These are phyloP conservation scores for Scomber colias DNA, from an alignment of 2,113 vertebrate species.

Conservation along the genomic window DNA sequence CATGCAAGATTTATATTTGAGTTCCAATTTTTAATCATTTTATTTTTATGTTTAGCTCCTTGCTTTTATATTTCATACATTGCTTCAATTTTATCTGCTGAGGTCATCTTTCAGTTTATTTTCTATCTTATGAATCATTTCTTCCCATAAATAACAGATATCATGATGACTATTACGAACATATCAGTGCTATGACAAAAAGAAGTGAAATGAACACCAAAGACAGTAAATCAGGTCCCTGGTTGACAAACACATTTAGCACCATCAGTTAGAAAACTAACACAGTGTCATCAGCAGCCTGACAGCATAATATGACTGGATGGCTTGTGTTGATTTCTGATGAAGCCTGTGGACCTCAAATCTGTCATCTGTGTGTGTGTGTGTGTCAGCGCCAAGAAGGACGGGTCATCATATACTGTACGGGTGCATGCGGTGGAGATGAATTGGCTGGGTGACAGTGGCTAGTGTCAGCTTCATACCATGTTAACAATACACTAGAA, in stretches of 20 bases:
- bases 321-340: conserved; percentile 26
- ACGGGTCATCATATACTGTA: not conserved
- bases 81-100: too few relatives aligned
- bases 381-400: conserved; percentile 35
- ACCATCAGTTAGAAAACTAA: not conserved
- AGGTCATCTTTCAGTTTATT: not conserved
- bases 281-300: not conserved
- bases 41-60: too few relatives aligned
- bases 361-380: conserved; percentile 27
- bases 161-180: not conserved
- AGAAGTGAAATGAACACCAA: not conserved
- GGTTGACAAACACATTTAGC: not conserved
- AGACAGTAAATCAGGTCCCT: not conserved
- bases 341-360: conserved; percentile 39
- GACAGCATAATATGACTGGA: conserved; percentile 1
- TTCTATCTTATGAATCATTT: not conserved
- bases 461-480: too few relatives aligned
- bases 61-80: too few relatives aligned
- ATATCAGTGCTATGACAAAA: too few relatives aligned
- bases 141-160: not conserved
- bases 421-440: too few relatives aligned
- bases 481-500: too few relatives aligned
- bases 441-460: too few relatives aligned
- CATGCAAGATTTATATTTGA: too few relatives aligned
- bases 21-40: too few relatives aligned